phyloP scores from a whole-genome alignment of 2,888 invertebrate genomes.

The Campaea margaritaria region DNA sequence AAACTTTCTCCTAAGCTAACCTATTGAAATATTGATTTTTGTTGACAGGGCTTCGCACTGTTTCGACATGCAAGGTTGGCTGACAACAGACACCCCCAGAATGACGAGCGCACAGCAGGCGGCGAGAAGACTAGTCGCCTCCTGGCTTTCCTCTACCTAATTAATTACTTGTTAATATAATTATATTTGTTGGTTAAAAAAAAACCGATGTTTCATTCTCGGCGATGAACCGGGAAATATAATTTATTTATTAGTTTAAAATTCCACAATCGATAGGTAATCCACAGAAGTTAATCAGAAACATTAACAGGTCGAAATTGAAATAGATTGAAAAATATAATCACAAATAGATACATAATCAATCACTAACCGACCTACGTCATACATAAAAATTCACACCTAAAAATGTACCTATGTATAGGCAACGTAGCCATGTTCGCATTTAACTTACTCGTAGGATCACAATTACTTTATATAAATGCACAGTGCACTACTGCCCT shows the following conservation, averaged over 20 bases:
- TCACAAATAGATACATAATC: slow-evolving; percentile 56
- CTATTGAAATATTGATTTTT: slow-evolving; percentile 27
- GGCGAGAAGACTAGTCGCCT: slow-evolving; percentile 64
- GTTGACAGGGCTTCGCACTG: slow-evolving; percentile 76
- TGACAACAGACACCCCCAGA: slow-evolving; percentile 63
- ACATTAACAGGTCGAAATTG: slow-evolving; percentile 72
- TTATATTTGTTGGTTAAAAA: slow-evolving; percentile 50
- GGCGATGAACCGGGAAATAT: slow-evolving; percentile 67
- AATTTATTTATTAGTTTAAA: slow-evolving; percentile 81
- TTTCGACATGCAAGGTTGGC: slow-evolving; percentile 75
- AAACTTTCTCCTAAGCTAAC: too few relatives aligned
- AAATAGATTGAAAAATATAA: slow-evolving; percentile 78
- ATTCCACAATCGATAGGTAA: slow-evolving; percentile 74
- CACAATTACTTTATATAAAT: slow-evolving; percentile 68
- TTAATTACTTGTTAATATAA: slow-evolving; percentile 5
- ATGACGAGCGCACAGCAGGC: slow-evolving; percentile 71
- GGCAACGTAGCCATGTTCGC: slow-evolving; percentile 68
- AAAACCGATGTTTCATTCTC: slow-evolving; percentile 58
- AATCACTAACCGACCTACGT: slow-evolving; percentile 73
- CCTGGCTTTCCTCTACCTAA: slow-evolving; percentile 58
- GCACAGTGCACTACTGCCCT: slow-evolving; percentile 78
- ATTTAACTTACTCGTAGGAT: slow-evolving; percentile 70
- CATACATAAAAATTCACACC: slow-evolving; percentile 58
- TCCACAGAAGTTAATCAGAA: slow-evolving; percentile 78
- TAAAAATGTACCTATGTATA: slow-evolving; percentile 59